Percentiles rank a stretch among this genome's conserved stretches.
phyloP scores from a whole-genome alignment of 2,888 invertebrate species.

The Dioctria linearis region DNA sequence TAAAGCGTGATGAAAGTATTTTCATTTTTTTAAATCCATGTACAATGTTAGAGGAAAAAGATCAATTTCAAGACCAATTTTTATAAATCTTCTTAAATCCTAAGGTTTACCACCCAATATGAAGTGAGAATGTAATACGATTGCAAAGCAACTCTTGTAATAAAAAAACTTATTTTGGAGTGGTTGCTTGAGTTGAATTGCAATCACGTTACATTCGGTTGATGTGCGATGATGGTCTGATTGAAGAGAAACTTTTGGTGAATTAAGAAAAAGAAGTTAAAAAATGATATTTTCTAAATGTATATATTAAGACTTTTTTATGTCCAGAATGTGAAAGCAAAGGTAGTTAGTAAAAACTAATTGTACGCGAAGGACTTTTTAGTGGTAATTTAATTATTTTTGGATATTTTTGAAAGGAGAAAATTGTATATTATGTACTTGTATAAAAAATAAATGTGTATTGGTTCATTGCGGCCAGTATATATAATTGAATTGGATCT shows the following conservation, averaged over 20 bases:
- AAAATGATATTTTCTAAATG: slow-evolving; percentile 6
- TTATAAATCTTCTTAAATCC: background rate
- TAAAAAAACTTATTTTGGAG: too few relatives aligned
- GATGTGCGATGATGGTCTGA: slow-evolving; percentile 8
- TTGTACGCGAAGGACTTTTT: slow-evolving; percentile 10
- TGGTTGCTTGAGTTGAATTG: too few relatives aligned
- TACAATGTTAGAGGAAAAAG: background rate
- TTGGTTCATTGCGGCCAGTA: background rate
- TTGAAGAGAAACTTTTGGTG: background rate
- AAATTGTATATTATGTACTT: slow-evolving; percentile 1
- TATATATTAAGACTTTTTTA: slow-evolving; percentile 26
- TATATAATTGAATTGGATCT: too few relatives aligned
- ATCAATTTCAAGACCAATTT: background rate
- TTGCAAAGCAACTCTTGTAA: too few relatives aligned
- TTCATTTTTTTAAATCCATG: background rate
- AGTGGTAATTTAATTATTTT: slow-evolving; percentile 20
- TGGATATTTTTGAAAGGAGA: slow-evolving; percentile 30
- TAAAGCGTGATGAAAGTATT: background rate
- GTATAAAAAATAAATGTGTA: slow-evolving; percentile 13
- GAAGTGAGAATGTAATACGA: too few relatives aligned
- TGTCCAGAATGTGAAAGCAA: background rate
- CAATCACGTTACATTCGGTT: too few relatives aligned
- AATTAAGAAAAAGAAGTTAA: background rate
- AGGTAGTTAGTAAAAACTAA: background rate
- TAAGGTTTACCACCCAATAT: too few relatives aligned